Evolutionary conservation across 2,888 invertebrate genomes (phyloP), one percentile per base, ranked within the genome.

Genomic region (Hydropsyche betteni): DNA sequence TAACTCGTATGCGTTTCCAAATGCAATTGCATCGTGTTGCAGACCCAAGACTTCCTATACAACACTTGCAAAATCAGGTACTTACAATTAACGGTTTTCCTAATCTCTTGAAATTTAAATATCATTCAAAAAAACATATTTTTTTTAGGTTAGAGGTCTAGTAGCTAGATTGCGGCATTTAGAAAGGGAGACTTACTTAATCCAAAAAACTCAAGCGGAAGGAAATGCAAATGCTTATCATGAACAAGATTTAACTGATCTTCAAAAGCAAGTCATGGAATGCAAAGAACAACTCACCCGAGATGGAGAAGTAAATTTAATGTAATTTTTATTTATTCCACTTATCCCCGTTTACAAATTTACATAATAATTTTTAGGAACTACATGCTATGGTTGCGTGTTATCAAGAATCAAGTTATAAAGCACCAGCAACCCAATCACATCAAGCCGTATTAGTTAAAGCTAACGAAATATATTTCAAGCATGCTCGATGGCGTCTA

Each of bases 401-500:
- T 83, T 95, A 94, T 85, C 95, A 96, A 81, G 95, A 95, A 84
- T 91, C 91, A 0, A 93, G 93, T 69, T 85, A 93, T 0, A 88
- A 90, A 80, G 84, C 90, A 76, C 90, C 91, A n/a, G 90, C 91
- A 69, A 84, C 90, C 12, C 90, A 90, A 52, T 90, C 93, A 83
- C 92, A 92, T 81, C 91, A 92, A 3, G 90, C 93, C 36, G 91
- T 93, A 0, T 92, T 93, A 73, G 94, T 96, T 36, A 88, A 97
- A 51, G 91, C 93, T 0, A 94, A 94, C 81, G 96, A 99, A 87
- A 98, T 99, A 81, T 99, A 97, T 85, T 99, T 99, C 85, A 98
- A 98, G 85, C 95, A 97, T 82, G 99, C 99, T 4, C 94, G 97
- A 82, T 99, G 99, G 99, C 86, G 98, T 53, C 90, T 99, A 80